Base-by-base conservation (phyloP, 2,113 vertebrate genomes). In the Pelmatolapia mariae region DNA sequence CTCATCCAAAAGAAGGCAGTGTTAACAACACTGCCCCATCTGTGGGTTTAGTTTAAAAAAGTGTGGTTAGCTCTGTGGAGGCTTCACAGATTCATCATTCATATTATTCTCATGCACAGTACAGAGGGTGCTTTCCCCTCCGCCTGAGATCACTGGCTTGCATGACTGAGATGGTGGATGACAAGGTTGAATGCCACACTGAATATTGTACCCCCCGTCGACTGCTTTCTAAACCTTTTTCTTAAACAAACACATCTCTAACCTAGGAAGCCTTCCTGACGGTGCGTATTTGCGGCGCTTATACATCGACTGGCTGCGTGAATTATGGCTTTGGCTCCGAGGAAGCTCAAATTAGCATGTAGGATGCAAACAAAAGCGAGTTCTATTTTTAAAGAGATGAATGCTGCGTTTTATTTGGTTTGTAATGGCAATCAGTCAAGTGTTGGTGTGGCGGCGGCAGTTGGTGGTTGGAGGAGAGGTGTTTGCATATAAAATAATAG, bases 401-500 rank as follows among this genome's bases (percentile, higher is more conserved):
- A 71, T 38, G 40, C 36, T 86, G 86, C 80, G 43, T 73, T 89
- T 79, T 56, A 68, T 88, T 91, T 89, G 63, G 83, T 91, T 94
- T 66, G 11, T 45, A 33, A 84, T 43, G 38, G 36, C 71, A 50
- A 68, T 82, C 40, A 84, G 57, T 81, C 22, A 12, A 22, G 38
- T 78, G 73, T 80, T 81, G 83, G 80, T 57, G 73, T 87, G 83
- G 87, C 31, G 22, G 59, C 50, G 47, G 85, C 26, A 26, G 84
- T 87, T 88, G 82, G 88, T 47, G 29, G 63, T 85, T 85, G 52
- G 66, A 89, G 79, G 68, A 92, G 81, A 93, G 79, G 50, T 56
- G 83, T 88, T 91, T 84, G 86, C 89, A 89, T 90, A 86, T 93
- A 88, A 94, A 95, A 95, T 94, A 93, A 96, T 95, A 89, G 89